These are phyloP conservation scores for Oryctes rhinoceros DNA, from an alignment of 1,140 invertebrate genomes.

Conservation along the genomic window DNA sequence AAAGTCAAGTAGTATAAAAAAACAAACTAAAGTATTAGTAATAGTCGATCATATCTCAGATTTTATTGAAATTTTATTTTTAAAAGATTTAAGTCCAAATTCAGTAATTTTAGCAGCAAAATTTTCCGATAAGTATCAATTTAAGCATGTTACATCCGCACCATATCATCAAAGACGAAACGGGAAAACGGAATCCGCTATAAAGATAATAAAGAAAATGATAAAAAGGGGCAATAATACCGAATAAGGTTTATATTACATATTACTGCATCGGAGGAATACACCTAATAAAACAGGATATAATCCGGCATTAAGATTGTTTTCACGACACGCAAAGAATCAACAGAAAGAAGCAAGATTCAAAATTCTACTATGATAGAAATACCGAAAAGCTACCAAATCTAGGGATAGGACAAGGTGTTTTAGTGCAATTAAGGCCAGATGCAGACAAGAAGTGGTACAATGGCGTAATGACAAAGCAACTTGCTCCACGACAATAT, in stretches of 20 bases:
- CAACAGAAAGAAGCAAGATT: neutral
- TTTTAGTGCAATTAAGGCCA: slow-evolving; percentile 1
- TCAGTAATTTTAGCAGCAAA: slow-evolving; percentile 49
- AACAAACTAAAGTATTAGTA: too few species aligned
- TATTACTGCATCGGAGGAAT: slow-evolving; percentile 43
- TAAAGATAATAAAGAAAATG: slow-evolving; percentile 51
- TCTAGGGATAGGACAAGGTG: neutral
- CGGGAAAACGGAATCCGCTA: slow-evolving; percentile 43
- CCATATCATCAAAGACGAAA: slow-evolving; percentile 54
- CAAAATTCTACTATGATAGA: slow-evolving; percentile 17
- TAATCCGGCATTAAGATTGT: neutral
- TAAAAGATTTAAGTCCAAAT: slow-evolving; percentile 45
- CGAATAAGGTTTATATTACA: slow-evolving; percentile 44
- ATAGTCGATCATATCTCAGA: slow-evolving; percentile 38
- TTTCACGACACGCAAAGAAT: slow-evolving; percentile 26
- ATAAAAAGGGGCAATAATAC: slow-evolving; percentile 48
- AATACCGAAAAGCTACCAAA: neutral
- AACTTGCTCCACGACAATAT: neutral
- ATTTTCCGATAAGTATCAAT: too few species aligned
- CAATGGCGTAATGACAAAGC: neutral
- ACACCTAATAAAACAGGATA: neutral
- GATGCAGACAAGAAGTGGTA: neutral
- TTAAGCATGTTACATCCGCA: too few species aligned
- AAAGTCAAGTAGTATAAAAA: neutral
- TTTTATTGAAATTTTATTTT: slow-evolving; percentile 44